These are phyloP conservation scores for Turdus rufiventris DNA, from an alignment of 2,113 vertebrate genomes.

Conservation along the genomic window DNA sequence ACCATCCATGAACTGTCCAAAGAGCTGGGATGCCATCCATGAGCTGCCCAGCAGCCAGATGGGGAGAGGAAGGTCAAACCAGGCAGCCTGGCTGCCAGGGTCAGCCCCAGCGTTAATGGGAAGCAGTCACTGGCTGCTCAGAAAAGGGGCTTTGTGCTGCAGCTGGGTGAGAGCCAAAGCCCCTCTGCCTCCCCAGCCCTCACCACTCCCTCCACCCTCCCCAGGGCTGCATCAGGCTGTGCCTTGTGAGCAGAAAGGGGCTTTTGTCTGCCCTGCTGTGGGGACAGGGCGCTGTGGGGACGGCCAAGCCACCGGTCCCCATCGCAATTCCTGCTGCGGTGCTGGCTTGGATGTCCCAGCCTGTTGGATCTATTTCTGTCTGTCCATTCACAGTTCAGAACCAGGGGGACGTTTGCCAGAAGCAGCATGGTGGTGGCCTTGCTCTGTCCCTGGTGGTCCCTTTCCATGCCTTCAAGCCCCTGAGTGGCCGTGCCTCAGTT, in stretches of 20 bases:
- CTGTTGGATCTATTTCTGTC: neutral
- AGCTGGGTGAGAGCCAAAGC: conserved; percentile 11
- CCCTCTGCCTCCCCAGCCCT: neutral
- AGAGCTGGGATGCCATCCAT: neutral
- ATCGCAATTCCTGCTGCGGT: accelerated
- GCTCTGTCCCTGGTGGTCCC: neutral
- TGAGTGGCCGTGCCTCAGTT: neutral
- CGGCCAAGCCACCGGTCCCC: accelerated
- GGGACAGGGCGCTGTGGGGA: neutral
- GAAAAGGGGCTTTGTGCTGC: conserved; percentile 48
- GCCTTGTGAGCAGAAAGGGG: neutral
- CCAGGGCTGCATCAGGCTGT: neutral
- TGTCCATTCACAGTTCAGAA: accelerated
- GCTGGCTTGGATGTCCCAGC: accelerated
- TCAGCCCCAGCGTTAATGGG: neutral
- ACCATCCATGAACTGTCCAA: neutral
- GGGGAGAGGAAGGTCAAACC: neutral
- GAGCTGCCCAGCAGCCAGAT: neutral
- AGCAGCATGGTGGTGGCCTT: neutral
- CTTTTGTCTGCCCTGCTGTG: conserved; percentile 21
- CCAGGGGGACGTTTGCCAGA: neutral
- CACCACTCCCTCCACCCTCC: accelerated
- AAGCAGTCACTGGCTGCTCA: neutral
- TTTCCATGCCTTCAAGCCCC: accelerated
- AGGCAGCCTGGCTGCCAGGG: neutral